phyloP scores from a whole-genome alignment of 2,888 invertebrate species.

The Theretra japonica region DNA sequence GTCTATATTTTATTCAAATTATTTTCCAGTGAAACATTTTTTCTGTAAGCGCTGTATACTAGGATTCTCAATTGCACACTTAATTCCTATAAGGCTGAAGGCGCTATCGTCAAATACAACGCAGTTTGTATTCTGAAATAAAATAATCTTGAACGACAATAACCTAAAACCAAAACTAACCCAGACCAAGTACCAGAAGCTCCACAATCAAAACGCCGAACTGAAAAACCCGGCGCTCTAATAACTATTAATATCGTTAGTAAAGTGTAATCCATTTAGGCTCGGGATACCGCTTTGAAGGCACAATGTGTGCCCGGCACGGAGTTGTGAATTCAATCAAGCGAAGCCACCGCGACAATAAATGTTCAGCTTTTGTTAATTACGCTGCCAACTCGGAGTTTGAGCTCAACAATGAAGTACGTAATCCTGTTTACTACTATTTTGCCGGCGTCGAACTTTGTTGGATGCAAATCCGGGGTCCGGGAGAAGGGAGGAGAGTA shows the following conservation, averaged over 20 bases:
- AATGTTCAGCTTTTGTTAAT: conserved; percentile 60
- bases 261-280: conserved; percentile 19
- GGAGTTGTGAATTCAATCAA: conserved; percentile 52
- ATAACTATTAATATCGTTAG: conserved; percentile 2
- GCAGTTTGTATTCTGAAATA: no score
- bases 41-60: no score
- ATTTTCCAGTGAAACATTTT: no score
- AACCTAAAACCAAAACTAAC: neutral
- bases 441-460: conserved; percentile 55
- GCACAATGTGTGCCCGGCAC: conserved; percentile 21
- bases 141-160: no score
- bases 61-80: no score
- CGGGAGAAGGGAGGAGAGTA: conserved; percentile 34
- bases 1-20: no score
- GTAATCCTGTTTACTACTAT: conserved; percentile 66
- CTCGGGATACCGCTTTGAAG: neutral
- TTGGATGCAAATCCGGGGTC: conserved; percentile 54
- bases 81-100: no score
- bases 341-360: conserved; percentile 45
- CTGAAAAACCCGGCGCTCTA: neutral
- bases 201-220: neutral
- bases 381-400: conserved; percentile 53
- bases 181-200: neutral
- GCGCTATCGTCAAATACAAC: no score
- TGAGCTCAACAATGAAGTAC: conserved; percentile 54